Evolutionary conservation across 1,140 invertebrate species (phyloP).

Genomic region (Neodiprion pinetum): DNA sequence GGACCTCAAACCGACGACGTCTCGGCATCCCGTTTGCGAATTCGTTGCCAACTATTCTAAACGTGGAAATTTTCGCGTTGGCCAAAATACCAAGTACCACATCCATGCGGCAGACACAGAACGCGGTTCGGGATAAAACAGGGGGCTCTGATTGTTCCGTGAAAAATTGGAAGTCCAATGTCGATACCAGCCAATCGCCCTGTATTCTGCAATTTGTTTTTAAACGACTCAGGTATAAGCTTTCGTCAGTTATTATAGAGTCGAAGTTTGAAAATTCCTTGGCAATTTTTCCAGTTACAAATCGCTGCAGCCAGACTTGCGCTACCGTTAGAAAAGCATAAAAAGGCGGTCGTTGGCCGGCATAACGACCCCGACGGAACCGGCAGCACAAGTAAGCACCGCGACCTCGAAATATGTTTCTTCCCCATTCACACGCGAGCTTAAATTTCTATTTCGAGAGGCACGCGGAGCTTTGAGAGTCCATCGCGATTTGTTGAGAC

Average conservation of each 20-base stretch:
- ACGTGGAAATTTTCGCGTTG: background rate
- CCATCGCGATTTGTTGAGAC: too few relatives aligned
- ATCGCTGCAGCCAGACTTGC: too few relatives aligned
- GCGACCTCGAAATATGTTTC: background rate
- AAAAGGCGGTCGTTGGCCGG: background rate
- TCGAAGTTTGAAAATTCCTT: too few relatives aligned
- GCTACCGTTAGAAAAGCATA: background rate
- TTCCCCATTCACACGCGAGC: conserved; percentile 1
- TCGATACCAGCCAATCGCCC: too few relatives aligned
- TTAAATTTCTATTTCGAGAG: background rate
- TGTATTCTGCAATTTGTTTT: too few relatives aligned
- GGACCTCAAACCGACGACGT: background rate
- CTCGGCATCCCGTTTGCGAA: background rate
- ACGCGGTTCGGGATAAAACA: too few relatives aligned
- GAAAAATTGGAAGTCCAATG: too few relatives aligned
- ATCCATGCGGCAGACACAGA: background rate
- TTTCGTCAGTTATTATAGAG: too few relatives aligned
- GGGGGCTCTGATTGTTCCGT: too few relatives aligned
- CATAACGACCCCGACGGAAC: background rate
- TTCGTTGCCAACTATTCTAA: conserved; percentile 4
- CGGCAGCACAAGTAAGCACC: background rate
- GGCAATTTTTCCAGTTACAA: too few relatives aligned
- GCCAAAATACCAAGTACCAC: background rate
- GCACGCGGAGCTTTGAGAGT: too few relatives aligned
- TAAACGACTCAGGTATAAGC: too few relatives aligned